Conservation (phyloP, 2,888 invertebrate genomes). For the Chorisops tibialis region DNA sequence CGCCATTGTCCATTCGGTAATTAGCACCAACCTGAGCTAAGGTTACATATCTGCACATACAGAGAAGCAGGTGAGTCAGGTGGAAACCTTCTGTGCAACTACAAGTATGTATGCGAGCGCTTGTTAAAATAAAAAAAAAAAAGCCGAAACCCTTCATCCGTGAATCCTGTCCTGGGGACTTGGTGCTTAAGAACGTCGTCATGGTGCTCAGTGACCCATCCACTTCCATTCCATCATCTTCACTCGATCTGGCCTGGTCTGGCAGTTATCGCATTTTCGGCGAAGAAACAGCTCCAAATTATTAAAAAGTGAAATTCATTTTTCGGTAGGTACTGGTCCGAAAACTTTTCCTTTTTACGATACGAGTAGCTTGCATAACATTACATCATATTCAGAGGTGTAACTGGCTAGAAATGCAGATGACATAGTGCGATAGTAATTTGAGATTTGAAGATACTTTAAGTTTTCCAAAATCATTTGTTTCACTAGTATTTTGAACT, state of each 20-base stretch:
- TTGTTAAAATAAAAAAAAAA: conserved; percentile 3
- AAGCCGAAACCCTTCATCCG: conserved; percentile 22
- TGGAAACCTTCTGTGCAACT: background rate
- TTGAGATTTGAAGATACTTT: background rate
- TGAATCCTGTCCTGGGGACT: conserved; percentile 26
- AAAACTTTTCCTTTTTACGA: background rate
- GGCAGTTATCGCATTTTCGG: background rate
- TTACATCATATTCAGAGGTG: background rate
- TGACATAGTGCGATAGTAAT: background rate
- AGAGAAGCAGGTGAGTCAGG: too few relatives aligned
- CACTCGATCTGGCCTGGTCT: conserved; percentile 8
- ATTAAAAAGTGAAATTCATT: background rate
- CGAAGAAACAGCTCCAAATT: background rate
- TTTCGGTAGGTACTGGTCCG: background rate
- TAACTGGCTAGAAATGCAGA: background rate
- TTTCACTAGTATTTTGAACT: background rate
- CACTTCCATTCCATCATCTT: conserved; percentile 7
- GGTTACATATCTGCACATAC: too few relatives aligned
- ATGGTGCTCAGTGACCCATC: conserved; percentile 2
- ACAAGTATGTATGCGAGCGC: background rate
- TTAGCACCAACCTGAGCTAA: too few relatives aligned
- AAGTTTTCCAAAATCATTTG: background rate
- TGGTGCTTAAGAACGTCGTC: background rate
- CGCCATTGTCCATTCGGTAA: too few relatives aligned
- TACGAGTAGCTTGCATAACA: background rate